Conservation (phyloP, 2,113 vertebrate genomes). For the Coturnix japonica region DNA sequence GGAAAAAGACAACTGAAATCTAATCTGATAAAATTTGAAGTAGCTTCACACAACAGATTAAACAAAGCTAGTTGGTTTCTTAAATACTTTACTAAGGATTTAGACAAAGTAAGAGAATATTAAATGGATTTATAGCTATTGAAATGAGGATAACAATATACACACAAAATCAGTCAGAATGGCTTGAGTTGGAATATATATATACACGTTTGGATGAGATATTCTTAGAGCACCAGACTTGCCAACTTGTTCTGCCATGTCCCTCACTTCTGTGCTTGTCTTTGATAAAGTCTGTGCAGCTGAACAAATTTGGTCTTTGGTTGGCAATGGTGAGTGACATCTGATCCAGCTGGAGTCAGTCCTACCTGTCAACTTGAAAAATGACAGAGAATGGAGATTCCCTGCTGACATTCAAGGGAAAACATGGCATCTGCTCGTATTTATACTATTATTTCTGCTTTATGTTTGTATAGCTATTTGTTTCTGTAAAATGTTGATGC, state of each 20-base stretch:
- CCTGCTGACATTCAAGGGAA: background rate
- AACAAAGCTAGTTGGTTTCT: background rate
- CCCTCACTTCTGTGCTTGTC: background rate
- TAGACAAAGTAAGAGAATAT: background rate
- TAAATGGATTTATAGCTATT: background rate
- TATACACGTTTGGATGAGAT: background rate
- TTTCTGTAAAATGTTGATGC: background rate
- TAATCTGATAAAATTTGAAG: background rate
- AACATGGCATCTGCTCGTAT: constrained; percentile 5
- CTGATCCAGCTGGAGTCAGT: background rate
- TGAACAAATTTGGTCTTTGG: background rate
- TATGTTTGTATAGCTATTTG: background rate
- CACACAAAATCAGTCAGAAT: background rate
- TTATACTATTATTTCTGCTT: background rate
- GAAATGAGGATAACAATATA: background rate
- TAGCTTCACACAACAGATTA: background rate
- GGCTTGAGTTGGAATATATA: too few species aligned
- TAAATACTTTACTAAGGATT: background rate
- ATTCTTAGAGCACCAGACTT: background rate
- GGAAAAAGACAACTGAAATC: background rate
- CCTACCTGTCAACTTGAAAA: constrained; percentile 38
- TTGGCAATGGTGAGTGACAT: background rate
- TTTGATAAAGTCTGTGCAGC: background rate
- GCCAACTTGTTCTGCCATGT: background rate
- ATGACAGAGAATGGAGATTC: background rate